These are phyloP conservation scores for Heteromurus nitidus DNA, from an alignment of 2,888 invertebrate genomes.

Conservation along the genomic window DNA sequence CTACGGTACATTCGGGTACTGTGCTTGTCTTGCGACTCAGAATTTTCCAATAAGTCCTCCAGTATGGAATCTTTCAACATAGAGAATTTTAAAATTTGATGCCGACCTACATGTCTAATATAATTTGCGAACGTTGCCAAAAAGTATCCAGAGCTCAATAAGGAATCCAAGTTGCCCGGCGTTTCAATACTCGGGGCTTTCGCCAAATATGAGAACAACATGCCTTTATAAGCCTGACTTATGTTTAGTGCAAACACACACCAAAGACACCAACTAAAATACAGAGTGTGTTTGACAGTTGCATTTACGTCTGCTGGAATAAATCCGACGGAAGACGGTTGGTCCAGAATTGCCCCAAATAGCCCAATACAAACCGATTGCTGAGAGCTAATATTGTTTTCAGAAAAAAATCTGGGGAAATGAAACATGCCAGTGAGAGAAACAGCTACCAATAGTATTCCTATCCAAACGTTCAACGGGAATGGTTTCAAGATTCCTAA, in stretches of 20 bases:
- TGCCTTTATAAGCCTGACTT: slow-evolving; percentile 2
- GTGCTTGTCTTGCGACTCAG: not conserved
- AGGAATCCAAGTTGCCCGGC: not conserved
- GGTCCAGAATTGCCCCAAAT: not conserved
- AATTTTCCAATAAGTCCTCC: not conserved
- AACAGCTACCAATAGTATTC: not conserved
- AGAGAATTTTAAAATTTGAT: not conserved
- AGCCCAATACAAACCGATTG: not conserved
- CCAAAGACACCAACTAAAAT: not conserved
- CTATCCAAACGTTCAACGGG: not conserved
- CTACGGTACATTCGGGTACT: not conserved
- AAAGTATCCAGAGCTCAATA: not conserved
- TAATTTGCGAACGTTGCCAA: not conserved
- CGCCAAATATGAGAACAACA: not conserved
- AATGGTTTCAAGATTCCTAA: not conserved
- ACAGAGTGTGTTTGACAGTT: not conserved
- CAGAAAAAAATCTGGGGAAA: not conserved
- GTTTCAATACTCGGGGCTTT: not conserved
- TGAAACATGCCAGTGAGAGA: not conserved
- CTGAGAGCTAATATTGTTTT: not conserved
- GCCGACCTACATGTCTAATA: not conserved
- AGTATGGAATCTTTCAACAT: not conserved
- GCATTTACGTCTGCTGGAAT: not conserved
- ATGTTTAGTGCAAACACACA: not conserved
- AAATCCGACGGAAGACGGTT: not conserved